Percentiles rank a stretch among this genome's conserved stretches.
These are phyloP conservation scores for Dicrostonyx torquatus DNA, from an alignment of 2,797 vertebrate species.

Conservation along the genomic window DNA sequence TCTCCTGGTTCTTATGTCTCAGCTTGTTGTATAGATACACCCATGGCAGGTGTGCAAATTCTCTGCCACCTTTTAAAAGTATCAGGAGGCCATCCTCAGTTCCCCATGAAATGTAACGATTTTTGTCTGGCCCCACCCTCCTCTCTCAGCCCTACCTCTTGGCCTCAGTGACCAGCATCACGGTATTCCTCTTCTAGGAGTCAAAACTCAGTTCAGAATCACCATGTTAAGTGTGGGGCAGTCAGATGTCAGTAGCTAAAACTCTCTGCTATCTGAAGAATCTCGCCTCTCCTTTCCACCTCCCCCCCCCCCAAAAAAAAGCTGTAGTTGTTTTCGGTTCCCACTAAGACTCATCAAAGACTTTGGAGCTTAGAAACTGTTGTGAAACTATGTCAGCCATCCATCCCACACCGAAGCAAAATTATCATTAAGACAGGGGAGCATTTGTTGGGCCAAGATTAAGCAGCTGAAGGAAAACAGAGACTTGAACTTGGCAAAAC, in stretches of 20 bases:
- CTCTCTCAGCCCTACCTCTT: background rate
- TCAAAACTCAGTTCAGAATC: slow-evolving; percentile 50
- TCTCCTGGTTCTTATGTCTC: background rate
- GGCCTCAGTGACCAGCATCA: slow-evolving; percentile 17
- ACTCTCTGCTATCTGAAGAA: background rate
- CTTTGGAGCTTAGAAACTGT: background rate
- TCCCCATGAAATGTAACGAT: background rate
- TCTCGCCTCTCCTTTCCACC: slow-evolving; percentile 6
- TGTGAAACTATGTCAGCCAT: slow-evolving; percentile 5
- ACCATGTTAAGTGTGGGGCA: background rate
- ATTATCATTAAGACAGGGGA: slow-evolving; percentile 16
- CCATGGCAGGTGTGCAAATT: background rate
- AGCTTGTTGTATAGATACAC: background rate
- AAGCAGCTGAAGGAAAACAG: slow-evolving; percentile 7
- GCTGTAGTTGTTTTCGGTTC: background rate
- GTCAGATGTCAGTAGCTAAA: slow-evolving; percentile 28
- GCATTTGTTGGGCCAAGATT: background rate
- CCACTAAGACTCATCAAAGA: slow-evolving; percentile 19
- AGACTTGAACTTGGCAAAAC: background rate
- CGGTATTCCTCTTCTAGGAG: background rate
- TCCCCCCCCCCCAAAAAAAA: slow-evolving; percentile 47
- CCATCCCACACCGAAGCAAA: background rate
- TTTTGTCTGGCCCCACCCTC: background rate
- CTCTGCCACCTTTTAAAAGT: background rate
- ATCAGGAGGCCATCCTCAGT: background rate